Conservation (phyloP, 2,797 vertebrate genomes). For the Mareca penelope region DNA sequence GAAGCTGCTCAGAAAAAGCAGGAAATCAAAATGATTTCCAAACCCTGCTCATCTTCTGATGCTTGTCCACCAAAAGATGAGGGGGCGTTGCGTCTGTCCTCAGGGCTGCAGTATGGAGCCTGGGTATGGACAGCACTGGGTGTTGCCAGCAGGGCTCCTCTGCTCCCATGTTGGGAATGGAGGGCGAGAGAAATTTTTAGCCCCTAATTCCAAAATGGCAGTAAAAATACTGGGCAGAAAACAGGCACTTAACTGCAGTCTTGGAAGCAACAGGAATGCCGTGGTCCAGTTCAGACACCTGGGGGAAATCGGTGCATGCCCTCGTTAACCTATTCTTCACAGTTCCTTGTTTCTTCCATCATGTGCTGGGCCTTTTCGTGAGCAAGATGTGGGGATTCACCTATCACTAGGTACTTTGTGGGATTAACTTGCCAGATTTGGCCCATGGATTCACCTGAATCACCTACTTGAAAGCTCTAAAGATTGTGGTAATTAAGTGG, state of each 20-base stretch:
- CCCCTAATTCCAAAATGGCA: neutral
- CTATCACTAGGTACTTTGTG: neutral
- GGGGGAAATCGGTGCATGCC: neutral
- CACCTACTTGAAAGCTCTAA: constrained; percentile 13
- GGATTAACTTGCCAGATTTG: constrained; percentile 2
- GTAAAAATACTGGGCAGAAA: neutral
- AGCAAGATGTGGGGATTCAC: neutral
- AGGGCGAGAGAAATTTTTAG: neutral
- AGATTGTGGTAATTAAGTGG: constrained; percentile 24
- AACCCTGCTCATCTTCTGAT: neutral
- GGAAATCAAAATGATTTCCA: neutral
- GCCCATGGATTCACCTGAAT: neutral
- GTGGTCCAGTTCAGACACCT: neutral
- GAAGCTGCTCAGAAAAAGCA: neutral
- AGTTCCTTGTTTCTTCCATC: neutral
- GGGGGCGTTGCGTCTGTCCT: neutral
- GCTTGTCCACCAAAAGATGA: neutral
- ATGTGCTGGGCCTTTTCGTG: rapidly evolving
- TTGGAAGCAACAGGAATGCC: neutral
- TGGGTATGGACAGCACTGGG: neutral
- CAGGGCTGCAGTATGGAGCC: neutral
- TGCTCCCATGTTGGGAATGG: neutral
- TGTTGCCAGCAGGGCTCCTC: neutral
- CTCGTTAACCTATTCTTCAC: neutral
- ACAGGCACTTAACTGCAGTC: neutral